Percentiles rank a stretch among this genome's conserved stretches.
Evolutionary conservation across 1,140 invertebrate genomes (phyloP).

Genomic region (Penaeus chinensis): DNA sequence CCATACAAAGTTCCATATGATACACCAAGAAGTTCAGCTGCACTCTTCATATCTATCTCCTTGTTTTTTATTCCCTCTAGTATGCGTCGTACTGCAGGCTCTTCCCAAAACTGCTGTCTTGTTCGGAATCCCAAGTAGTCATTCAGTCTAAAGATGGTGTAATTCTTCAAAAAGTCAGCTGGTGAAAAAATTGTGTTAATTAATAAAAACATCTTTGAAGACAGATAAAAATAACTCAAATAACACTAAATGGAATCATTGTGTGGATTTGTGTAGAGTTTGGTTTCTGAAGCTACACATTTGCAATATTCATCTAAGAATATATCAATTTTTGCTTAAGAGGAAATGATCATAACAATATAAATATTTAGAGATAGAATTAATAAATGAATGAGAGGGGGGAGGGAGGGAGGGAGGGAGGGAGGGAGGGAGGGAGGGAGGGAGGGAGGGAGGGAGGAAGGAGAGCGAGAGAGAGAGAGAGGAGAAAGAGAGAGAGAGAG

Average conservation of each 20-base stretch:
- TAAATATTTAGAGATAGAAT: neutral
- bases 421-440: neutral
- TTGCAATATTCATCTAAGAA: too few relatives aligned
- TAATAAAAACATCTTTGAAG: neutral
- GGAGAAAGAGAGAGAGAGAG: too few relatives aligned
- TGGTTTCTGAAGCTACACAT: too few relatives aligned
- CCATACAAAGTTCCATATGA: constrained; percentile 91
- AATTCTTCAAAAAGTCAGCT: constrained; percentile 66
- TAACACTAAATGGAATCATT: too few relatives aligned
- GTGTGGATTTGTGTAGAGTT: too few relatives aligned
- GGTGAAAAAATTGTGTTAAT: constrained; percentile 9
- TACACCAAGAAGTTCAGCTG: constrained; percentile 87
- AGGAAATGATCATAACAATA: neutral
- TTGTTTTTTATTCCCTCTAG: constrained; percentile 86
- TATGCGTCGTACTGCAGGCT: constrained; percentile 82
- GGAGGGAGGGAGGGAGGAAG: too few relatives aligned
- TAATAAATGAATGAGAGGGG: neutral
- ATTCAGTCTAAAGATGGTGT: constrained; percentile 80
- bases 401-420: neutral
- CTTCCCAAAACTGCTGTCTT: constrained; percentile 91
- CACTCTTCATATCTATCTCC: constrained; percentile 92
- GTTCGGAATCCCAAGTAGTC: constrained; percentile 83
- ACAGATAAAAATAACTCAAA: neutral
- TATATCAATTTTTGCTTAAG: too few relatives aligned
- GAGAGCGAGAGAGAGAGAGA: too few relatives aligned